Evolutionary conservation across 2,797 vertebrate genomes (phyloP).

Genomic region (Myotis findleyi): DNA sequence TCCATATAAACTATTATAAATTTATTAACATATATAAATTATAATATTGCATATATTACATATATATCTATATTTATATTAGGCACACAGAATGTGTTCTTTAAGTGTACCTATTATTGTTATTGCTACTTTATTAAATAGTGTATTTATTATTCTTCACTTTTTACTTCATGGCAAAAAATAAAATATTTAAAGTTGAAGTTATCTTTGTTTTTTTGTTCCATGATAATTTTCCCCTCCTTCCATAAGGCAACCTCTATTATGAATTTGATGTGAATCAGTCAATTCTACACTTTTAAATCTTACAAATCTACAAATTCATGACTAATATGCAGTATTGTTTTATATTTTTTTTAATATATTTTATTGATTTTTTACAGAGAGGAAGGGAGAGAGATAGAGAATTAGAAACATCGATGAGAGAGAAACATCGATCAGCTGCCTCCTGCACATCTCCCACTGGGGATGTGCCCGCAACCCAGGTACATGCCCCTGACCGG

Average conservation of each 20-base stretch:
- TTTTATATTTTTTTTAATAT: not conserved
- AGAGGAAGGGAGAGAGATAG: too few relatives aligned
- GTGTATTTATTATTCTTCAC: not conserved
- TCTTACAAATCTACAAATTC: not conserved
- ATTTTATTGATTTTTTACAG: too few relatives aligned
- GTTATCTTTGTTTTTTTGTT: not conserved
- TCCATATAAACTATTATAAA: not conserved
- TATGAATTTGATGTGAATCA: not conserved
- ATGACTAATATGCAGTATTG: not conserved
- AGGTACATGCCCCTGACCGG: too few relatives aligned
- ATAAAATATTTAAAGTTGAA: constrained; percentile 6
- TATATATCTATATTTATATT: not conserved
- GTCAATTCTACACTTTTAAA: not conserved
- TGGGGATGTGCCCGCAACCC: too few relatives aligned
- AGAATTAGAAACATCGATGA: too few relatives aligned
- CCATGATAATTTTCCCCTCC: not conserved
- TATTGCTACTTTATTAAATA: not conserved
- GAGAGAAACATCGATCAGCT: too few relatives aligned
- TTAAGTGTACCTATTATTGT: not conserved
- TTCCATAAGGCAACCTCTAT: not conserved
- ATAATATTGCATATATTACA: not conserved
- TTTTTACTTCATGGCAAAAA: constrained; percentile 21
- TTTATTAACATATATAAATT: not conserved
- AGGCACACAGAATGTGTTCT: not conserved
- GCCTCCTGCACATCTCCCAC: too few relatives aligned